phyloP scores from a whole-genome alignment of 2,113 vertebrate genomes.

The Zapus hudsonius region DNA sequence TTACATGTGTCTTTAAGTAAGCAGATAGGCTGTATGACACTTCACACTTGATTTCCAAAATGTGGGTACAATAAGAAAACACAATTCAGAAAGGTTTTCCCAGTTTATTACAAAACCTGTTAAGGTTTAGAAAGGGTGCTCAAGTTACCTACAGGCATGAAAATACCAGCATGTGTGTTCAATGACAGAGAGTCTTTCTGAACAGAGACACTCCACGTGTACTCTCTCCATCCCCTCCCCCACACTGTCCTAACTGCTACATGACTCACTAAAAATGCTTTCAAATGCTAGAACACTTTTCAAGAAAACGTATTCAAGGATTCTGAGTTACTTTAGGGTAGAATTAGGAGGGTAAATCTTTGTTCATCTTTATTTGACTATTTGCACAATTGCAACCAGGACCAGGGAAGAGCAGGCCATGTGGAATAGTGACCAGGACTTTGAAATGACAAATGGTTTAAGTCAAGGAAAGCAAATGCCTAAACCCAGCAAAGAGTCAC shows the following conservation, averaged over 20 bases:
- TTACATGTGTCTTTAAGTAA: neutral
- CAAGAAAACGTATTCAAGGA: neutral
- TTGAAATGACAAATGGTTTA: neutral
- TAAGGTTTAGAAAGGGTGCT: slow-evolving; percentile 14
- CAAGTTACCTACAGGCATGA: neutral
- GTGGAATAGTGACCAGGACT: neutral
- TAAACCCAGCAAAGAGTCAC: neutral
- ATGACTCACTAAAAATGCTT: neutral
- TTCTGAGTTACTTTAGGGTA: neutral
- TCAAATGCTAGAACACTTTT: neutral
- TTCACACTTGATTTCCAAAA: neutral
- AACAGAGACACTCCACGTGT: neutral
- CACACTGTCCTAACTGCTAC: neutral
- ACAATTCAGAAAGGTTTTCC: slow-evolving; percentile 11
- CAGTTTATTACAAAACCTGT: slow-evolving; percentile 16
- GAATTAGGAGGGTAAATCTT: neutral
- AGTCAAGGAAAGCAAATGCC: neutral
- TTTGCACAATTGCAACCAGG: neutral
- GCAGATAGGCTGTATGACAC: neutral
- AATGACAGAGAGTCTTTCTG: neutral
- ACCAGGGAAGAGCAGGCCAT: neutral
- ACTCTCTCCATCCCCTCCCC: neutral
- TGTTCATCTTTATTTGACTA: neutral
- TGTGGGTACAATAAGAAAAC: neutral
- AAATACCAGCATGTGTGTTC: neutral